phyloP scores from a whole-genome alignment of 2,797 vertebrate species.

The Pantherophis vulpinus region DNA sequence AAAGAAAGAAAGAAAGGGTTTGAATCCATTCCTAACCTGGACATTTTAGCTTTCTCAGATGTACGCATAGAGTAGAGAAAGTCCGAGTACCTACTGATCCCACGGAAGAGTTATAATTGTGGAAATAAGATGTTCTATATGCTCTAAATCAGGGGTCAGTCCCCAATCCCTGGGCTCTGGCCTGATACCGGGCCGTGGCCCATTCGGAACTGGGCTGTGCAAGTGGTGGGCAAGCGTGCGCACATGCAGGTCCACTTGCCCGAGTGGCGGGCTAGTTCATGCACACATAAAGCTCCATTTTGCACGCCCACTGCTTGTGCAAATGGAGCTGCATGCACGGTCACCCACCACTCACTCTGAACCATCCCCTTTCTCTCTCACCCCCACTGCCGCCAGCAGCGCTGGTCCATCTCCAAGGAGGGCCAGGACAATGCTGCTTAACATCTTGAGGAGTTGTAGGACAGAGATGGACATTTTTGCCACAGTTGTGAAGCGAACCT shows the following conservation, averaged over 20 bases:
- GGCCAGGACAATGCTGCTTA: neutral
- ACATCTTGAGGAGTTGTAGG: neutral
- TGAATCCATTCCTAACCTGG: neutral
- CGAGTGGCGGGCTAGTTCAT: accelerated
- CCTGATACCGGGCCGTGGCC: neutral
- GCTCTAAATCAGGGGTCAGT: neutral
- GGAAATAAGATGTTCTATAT: neutral
- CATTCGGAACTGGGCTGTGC: neutral
- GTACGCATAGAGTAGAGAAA: neutral
- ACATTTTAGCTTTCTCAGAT: neutral
- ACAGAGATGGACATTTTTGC: neutral
- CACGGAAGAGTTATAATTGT: neutral
- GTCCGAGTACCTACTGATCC: neutral
- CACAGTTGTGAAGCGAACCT: neutral
- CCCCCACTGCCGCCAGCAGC: accelerated
- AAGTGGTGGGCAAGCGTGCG: neutral
- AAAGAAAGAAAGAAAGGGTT: neutral
- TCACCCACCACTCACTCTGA: accelerated
- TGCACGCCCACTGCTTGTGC: neutral
- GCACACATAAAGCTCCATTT: neutral
- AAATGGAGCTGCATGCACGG: neutral
- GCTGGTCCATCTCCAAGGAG: neutral
- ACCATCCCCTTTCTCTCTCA: too few species aligned
- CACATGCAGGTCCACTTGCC: neutral
- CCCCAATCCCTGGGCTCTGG: neutral